Percentiles rank a stretch among this genome's conserved stretches.
Conservation (phyloP, 2,113 vertebrate species). For the Oryzias woworae region DNA sequence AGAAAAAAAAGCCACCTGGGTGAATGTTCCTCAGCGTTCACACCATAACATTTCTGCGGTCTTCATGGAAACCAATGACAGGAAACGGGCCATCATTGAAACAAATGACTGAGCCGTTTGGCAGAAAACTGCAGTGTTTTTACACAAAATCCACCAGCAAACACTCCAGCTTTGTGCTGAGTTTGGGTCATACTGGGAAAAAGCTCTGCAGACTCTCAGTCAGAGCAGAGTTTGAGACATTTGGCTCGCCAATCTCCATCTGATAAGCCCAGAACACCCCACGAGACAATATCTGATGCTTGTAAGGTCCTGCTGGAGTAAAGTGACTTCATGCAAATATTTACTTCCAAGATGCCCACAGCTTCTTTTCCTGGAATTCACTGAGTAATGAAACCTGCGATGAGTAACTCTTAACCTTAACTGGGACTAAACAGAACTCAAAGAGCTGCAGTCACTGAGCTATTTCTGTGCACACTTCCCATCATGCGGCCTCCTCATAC, state of each 20-base stretch:
- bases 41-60: too few species aligned
- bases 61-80: too few species aligned
- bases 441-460: slow-evolving; percentile 34
- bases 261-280: slow-evolving; percentile 28
- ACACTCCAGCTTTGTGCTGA: too few species aligned
- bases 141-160: too few species aligned
- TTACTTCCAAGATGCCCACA: slow-evolving; percentile 9
- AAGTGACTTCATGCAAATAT: slow-evolving; percentile 42
- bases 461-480: slow-evolving; percentile 14
- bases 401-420: slow-evolving; percentile 42
- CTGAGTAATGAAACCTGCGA: slow-evolving; percentile 5
- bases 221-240: not conserved
- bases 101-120: too few species aligned
- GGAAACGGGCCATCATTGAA: too few species aligned
- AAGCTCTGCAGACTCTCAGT: not conserved
- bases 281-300: slow-evolving; percentile 2
- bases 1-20: too few species aligned
- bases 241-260: not conserved
- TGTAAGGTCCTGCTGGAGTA: slow-evolving; percentile 10
- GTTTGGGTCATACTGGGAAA: too few species aligned
- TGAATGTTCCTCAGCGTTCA: too few species aligned
- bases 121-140: too few species aligned
- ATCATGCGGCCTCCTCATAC: slow-evolving; percentile 11
- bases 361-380: slow-evolving; percentile 16
- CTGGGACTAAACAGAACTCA: slow-evolving; percentile 45